Evolutionary conservation across 2,113 vertebrate species (phyloP).

Genomic region (Coturnix japonica): DNA sequence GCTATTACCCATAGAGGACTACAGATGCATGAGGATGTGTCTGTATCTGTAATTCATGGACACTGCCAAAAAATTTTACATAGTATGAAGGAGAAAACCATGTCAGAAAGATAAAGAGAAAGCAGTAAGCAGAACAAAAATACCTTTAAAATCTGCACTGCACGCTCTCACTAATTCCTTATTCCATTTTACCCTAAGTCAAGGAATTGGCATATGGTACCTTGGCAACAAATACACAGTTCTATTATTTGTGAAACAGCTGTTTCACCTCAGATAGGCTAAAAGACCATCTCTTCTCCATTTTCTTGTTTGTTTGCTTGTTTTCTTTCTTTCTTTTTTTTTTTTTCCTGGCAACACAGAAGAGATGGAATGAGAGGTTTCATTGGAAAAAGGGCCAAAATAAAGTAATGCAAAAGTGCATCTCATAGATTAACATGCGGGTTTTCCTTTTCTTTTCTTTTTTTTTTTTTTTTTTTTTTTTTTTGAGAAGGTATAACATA

Average conservation of each 20-base stretch:
- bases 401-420: not conserved
- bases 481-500: not conserved
- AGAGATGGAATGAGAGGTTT: not conserved
- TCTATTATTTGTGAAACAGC: not conserved
- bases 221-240: not conserved
- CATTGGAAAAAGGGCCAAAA: not conserved
- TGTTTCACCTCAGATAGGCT: not conserved
- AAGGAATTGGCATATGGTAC: not conserved
- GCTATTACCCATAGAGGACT: not conserved
- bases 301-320: not conserved
- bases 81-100: conserved; percentile 32
- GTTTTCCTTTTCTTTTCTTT: not conserved
- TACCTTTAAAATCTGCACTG: not conserved
- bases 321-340: too few relatives aligned
- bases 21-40: not conserved
- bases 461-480: not conserved
- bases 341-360: not conserved
- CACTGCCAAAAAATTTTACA: not conserved
- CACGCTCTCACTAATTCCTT: conserved; percentile 26
- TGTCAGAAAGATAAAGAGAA: conserved; percentile 11
- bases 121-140: not conserved
- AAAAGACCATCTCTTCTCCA: not conserved
- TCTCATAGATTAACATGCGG: not conserved
- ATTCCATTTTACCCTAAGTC: conserved; percentile 13
- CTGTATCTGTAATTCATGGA: conserved; percentile 43